Evolutionary conservation across 2,797 vertebrate species (phyloP), one percentile per base, ranked within the genome.

Genomic region (Heliangelus exortis): DNA sequence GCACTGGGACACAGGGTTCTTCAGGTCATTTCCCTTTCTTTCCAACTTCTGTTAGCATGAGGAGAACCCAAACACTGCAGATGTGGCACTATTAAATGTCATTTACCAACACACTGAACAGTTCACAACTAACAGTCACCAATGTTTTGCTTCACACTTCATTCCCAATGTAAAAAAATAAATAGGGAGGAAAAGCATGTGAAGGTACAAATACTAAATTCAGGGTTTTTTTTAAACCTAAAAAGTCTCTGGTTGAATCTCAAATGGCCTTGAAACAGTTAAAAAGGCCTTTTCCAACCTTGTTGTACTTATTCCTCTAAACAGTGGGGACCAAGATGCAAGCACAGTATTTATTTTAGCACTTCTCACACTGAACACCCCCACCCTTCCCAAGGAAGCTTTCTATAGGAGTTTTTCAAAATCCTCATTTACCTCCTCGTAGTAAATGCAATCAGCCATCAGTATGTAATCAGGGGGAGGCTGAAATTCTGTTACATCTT

Each of bases 361-460:
- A 3, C 19, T 51, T 28, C 59, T 82, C 21, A 12, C 0, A 2
- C 6, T 6, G 3, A 77, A 14, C 54, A 14, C 50, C 31, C 72
- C 23, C 2, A 3, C 33, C 16, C 5, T 25, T 71, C 68, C 68
- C 68, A 12, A 29, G 10, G 73, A 55, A 50, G 7, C 6, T 11
- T 39, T 34, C 43, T 9, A 6, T 0, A 8, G 1, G 10, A 7
- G 12, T 50, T 79, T 29, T n/a, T 25, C 8, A n/a, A 50, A 63
- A 14, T 10, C 47, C 53, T 82, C 48, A 1, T 66, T 95, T 97
- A 99, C 99, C 99, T 99, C 98, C 87, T 99, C 99, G 51, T 99
- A 99, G 97, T 99, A 99, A 96, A 99, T 99, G 96, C 99, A 99
- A 87, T 99, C 99, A 21, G 99, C 99, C 99, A 99, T 98, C 22